Base-by-base conservation (phyloP, 1,140 invertebrate species). In the Drosophila subpulchrella region DNA sequence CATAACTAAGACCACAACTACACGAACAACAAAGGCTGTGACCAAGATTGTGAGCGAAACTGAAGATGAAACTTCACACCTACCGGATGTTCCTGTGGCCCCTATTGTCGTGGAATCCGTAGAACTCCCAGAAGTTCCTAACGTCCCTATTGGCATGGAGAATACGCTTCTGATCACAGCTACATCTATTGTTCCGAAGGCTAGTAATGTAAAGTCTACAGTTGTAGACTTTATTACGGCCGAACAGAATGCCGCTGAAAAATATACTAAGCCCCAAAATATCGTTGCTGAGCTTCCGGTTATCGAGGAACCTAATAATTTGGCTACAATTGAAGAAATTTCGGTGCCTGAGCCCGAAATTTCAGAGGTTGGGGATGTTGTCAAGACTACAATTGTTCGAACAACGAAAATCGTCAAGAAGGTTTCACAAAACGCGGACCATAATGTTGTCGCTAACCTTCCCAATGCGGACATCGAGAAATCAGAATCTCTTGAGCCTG, bases 351-450 rank as follows among this genome's bases (percentile, higher is more conserved):
- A 86, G 30, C 47, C 65, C 0, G 38, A 67, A 12, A 32, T 36
- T 62, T 58, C 32, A 27, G 32, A 34, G 42, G 17, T 27, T 55
- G 88, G 78, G 42, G 90, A 91, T 68, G 78, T 91, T 15, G 77
- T 91, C 0, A 91, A 91, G 54, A 91, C 90, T 6, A 91, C 90
- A 32, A 82, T 91, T 75, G 84, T 89, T 13, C 73, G 90, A 38
- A 91, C 90, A n/a, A 91, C 90, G 0, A 91, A 91, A 55, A 89
- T 80, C 59, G 76, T 91, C 4, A 91, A 91, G 34, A 91, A 91
- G 41, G 46, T 91, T 11, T 54, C 90, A 7, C 90, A 91, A 62
- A 91, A 90, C 48, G 39, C 58, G 32, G 90, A 90, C 53, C 75
- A 78, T 36, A 60, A 13, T 17, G 42, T 56, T 34, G 72, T 38